Conservation (phyloP, 2,113 vertebrate species). For the Prolemur simus region DNA sequence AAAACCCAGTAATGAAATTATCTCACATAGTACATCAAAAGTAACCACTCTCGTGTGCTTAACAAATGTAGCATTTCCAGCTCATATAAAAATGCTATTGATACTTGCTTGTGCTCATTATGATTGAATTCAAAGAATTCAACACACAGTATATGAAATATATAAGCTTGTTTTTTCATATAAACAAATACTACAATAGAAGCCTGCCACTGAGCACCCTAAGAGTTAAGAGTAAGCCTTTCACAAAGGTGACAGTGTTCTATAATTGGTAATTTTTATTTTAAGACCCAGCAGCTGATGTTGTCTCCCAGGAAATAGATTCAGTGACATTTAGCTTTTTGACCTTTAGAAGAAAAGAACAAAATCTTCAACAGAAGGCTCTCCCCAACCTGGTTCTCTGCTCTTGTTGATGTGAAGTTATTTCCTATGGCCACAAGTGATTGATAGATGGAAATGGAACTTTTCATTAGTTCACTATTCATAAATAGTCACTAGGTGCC, state of each 20-base stretch:
- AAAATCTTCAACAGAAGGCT: neutral
- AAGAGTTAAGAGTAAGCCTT: neutral
- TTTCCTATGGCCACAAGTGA: neutral
- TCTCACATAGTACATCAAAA: neutral
- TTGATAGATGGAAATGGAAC: neutral
- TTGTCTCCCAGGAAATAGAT: neutral
- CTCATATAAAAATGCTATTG: neutral
- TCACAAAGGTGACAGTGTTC: neutral
- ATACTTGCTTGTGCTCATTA: neutral
- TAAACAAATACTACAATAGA: neutral
- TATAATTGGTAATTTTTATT: neutral
- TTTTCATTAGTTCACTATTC: neutral
- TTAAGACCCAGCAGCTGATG: neutral
- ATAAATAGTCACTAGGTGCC: neutral
- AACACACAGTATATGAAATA: neutral
- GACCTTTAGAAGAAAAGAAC: constrained; percentile 31
- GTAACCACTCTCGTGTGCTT: neutral
- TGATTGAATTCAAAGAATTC: neutral
- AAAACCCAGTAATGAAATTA: constrained; percentile 20
- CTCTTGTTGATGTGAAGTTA: neutral
- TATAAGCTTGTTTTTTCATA: neutral
- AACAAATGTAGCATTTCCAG: neutral
- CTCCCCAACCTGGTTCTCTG: neutral
- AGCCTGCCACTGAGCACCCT: neutral
- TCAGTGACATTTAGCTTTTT: constrained; percentile 34